A percentile compares a stretch with the other conserved stretches of the same genome.
Evolutionary conservation across 2,888 invertebrate species (phyloP).

Genomic region (Heliconius sara): DNA sequence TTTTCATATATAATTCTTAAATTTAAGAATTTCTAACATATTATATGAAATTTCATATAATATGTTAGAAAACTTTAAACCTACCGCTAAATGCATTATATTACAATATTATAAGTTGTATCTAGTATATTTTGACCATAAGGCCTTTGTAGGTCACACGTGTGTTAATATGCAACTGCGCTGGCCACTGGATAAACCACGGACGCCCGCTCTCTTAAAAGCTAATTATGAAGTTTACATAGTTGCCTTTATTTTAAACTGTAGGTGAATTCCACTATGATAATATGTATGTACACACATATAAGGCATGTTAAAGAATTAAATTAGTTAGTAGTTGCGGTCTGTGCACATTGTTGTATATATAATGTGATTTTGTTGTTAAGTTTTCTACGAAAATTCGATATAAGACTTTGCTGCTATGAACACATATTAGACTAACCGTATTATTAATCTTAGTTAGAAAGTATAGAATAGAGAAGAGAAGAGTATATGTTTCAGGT

Average conservation of each 20-base stretch:
- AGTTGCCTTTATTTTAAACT: slow-evolving; percentile 27
- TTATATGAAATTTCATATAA: not conserved
- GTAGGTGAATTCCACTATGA: slow-evolving; percentile 2
- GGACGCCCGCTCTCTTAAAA: slow-evolving; percentile 37
- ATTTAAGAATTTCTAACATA: not conserved
- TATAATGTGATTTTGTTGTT: not conserved
- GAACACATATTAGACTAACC: not conserved
- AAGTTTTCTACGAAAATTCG: not conserved
- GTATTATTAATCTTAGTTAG: not conserved
- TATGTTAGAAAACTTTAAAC: slow-evolving; percentile 1
- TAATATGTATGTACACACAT: not conserved
- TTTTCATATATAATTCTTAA: not conserved
- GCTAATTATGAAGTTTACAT: slow-evolving; percentile 31
- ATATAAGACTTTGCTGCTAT: not conserved
- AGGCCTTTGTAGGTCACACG: slow-evolving; percentile 50
- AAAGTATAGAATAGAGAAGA: not conserved
- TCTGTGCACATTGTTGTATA: not conserved
- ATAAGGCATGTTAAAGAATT: slow-evolving; percentile 7
- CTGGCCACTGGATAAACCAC: slow-evolving; percentile 35
- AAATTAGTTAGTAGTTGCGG: not conserved
- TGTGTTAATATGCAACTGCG: slow-evolving; percentile 49
- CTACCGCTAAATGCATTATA: slow-evolving; percentile 2
- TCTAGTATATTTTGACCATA: slow-evolving; percentile 41
- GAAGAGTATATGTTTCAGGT: no score
- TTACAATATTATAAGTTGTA: slow-evolving; percentile 17